Percentiles rank a stretch among this genome's conserved stretches.
phyloP scores from a whole-genome alignment of 2,113 vertebrate species.

The Trinectes maculatus region DNA sequence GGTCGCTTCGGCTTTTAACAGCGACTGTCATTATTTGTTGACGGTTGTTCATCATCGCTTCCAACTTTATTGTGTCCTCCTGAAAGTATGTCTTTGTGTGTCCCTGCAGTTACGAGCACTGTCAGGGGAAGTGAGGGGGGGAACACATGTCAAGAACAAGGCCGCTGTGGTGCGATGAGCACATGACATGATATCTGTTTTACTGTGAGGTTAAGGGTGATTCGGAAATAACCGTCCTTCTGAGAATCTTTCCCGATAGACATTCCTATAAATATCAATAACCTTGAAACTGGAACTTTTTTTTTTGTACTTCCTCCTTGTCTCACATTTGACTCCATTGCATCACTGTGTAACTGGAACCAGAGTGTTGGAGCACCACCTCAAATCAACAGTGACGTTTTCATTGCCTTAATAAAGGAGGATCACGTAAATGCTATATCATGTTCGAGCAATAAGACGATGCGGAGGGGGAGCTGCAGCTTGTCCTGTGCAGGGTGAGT shows the following conservation, averaged over 20 bases:
- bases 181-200: conserved; percentile 28
- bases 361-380: conserved; percentile 5
- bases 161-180: conserved; percentile 36
- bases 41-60: conserved; percentile 79
- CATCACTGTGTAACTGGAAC: conserved; percentile 11
- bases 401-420: conserved; percentile 37
- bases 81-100: conserved; percentile 61
- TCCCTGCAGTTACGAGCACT: conserved; percentile 48
- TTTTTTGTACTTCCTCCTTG: neutral
- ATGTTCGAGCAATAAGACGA: conserved; percentile 10
- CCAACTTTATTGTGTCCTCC: conserved; percentile 68
- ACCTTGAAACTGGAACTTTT: neutral
- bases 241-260: conserved; percentile 29
- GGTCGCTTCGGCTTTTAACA: conserved; percentile 67
- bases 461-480: conserved; percentile 14
- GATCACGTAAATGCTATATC: conserved; percentile 19
- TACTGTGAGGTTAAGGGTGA: conserved; percentile 11
- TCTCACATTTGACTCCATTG: conserved; percentile 26
- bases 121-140: conserved; percentile 63
- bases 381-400: conserved; percentile 40
- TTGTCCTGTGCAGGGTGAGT: conserved; percentile 11
- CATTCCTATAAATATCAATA: conserved; percentile 23
- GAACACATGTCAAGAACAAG: conserved; percentile 63
- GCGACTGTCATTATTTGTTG: conserved; percentile 79
- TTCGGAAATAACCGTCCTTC: conserved; percentile 25